phyloP scores from a whole-genome alignment of 2,797 vertebrate genomes.

The Silurus lanzhouensis region DNA sequence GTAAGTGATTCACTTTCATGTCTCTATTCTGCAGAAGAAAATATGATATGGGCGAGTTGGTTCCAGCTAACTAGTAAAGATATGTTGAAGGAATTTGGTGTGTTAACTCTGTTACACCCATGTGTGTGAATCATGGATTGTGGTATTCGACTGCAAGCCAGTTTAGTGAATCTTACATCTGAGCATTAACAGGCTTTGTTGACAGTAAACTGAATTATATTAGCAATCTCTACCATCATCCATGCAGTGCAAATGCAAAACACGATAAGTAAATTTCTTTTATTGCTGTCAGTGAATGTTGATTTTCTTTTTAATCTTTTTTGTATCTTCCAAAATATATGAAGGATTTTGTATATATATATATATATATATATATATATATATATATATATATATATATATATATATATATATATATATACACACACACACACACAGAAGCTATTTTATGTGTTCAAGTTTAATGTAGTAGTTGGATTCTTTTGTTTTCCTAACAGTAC shows the following conservation, averaged over 20 bases:
- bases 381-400: too few relatives aligned
- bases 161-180: neutral
- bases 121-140: neutral
- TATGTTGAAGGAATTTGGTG: neutral
- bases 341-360: neutral
- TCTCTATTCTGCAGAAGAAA: neutral
- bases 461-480: neutral
- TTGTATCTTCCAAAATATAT: neutral
- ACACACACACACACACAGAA: neutral
- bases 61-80: constrained; percentile 1
- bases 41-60: neutral
- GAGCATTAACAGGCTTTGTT: neutral
- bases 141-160: neutral
- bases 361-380: too few relatives aligned
- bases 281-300: neutral
- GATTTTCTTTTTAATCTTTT: neutral
- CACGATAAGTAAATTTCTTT: constrained; percentile 4
- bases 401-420: too few relatives aligned
- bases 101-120: neutral
- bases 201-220: constrained; percentile 55
- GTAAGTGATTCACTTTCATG: neutral
- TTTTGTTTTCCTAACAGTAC: neutral
- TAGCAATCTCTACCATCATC: constrained; percentile 18
- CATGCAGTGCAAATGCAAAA: constrained; percentile 40
- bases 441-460: neutral